A percentile compares a stretch with the other conserved stretches of the same genome.
Evolutionary conservation across 1,140 invertebrate genomes (phyloP).

Genomic region (Dysdera silvatica): DNA sequence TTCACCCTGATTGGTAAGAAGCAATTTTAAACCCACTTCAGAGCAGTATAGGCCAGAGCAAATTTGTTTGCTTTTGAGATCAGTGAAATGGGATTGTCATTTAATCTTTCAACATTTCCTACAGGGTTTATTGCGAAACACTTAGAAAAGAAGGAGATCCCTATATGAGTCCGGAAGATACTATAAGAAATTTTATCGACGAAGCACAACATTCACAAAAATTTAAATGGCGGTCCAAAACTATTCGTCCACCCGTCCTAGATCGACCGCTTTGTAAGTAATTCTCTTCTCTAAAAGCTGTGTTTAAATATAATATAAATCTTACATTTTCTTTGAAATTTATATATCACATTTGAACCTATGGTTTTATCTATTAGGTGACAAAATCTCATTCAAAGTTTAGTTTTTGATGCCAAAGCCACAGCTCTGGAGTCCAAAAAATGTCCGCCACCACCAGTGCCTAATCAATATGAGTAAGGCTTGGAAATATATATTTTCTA

Average conservation of each 20-base stretch:
- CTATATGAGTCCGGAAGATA: slow-evolving; percentile 25
- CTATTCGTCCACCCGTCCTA: slow-evolving; percentile 27
- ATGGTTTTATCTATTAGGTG: slow-evolving; percentile 51
- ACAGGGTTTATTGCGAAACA: slow-evolving; percentile 33
- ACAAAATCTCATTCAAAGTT: slow-evolving; percentile 69
- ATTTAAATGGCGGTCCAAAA: slow-evolving; percentile 28
- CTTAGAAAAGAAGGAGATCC: slow-evolving; percentile 14
- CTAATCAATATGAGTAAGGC: slow-evolving; percentile 19
- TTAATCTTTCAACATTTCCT: background rate
- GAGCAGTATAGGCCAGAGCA: too few species aligned
- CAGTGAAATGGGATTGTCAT: background rate
- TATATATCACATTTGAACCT: too few species aligned
- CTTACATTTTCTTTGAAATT: too few species aligned
- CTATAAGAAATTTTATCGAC: slow-evolving; percentile 26
- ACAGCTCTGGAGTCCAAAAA: slow-evolving; percentile 30
- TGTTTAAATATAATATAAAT: background rate
- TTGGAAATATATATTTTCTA: background rate
- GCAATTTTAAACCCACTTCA: background rate
- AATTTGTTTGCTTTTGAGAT: background rate
- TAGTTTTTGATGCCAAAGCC: slow-evolving; percentile 63
- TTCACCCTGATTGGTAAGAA: slow-evolving; percentile 81
- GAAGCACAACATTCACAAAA: slow-evolving; percentile 20
- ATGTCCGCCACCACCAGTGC: background rate
- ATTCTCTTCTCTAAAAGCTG: background rate
- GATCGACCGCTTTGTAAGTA: slow-evolving; percentile 29